These are phyloP conservation scores for Ceratitis capitata DNA, from an alignment of 1,140 invertebrate genomes.

Conservation along the genomic window DNA sequence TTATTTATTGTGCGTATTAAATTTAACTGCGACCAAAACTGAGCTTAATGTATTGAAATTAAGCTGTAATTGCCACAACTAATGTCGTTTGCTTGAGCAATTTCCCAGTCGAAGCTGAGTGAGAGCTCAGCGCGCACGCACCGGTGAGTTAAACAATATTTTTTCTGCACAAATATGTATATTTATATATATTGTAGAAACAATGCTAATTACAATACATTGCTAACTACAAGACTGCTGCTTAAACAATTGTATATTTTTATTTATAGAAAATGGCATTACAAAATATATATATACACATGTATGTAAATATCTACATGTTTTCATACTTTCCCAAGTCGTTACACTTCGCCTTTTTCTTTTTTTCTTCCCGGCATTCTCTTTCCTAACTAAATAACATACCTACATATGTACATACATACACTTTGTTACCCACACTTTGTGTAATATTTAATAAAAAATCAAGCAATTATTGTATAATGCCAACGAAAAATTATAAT, in stretches of 20 bases:
- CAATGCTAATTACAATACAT: background rate
- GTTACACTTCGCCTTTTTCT: too few relatives aligned
- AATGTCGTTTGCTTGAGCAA: too few relatives aligned
- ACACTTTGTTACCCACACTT: background rate
- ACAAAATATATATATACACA: too few relatives aligned
- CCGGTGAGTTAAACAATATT: background rate
- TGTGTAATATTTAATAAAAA: background rate
- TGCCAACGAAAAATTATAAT: conserved; percentile 1
- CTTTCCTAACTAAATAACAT: background rate
- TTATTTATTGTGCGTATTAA: background rate
- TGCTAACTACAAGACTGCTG: background rate
- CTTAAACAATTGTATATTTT: background rate
- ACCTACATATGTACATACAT: background rate
- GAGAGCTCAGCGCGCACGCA: background rate
- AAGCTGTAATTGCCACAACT: background rate
- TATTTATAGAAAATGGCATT: too few relatives aligned
- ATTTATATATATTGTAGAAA: background rate
- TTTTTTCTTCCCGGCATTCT: background rate
- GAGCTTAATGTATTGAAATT: conserved; percentile 27
- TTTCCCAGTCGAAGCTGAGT: too few relatives aligned
- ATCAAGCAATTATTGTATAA: background rate
- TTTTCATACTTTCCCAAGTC: background rate
- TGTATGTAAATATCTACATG: too few relatives aligned
- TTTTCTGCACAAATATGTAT: background rate
- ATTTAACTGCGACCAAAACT: background rate